A percentile compares a stretch with the other conserved stretches of the same genome.
These are phyloP conservation scores for Craseonycteris thonglongyai DNA, from an alignment of 2,113 vertebrate genomes.

Conservation along the genomic window DNA sequence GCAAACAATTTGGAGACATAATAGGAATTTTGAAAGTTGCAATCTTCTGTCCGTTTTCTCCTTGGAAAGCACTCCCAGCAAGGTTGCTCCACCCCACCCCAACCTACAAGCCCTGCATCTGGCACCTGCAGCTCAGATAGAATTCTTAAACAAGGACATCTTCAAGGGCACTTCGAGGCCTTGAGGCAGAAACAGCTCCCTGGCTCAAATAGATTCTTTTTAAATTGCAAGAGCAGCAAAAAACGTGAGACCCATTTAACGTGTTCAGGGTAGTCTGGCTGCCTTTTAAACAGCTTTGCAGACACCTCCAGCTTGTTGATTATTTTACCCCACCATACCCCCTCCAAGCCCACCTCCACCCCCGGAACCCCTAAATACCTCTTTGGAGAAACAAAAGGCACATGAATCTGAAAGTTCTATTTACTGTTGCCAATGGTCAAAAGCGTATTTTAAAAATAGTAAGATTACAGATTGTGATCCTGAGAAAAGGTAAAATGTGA, in stretches of 20 bases:
- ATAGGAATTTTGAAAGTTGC: neutral
- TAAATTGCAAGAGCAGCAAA: neutral
- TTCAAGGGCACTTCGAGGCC: conserved; percentile 21
- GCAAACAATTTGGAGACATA: neutral
- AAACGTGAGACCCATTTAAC: neutral
- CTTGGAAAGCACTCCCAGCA: neutral
- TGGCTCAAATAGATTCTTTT: neutral
- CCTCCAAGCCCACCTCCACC: neutral
- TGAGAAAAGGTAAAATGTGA: neutral
- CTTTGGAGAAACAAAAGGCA: neutral
- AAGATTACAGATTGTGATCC: neutral
- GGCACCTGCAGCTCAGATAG: neutral
- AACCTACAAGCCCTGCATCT: neutral
- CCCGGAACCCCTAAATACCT: neutral
- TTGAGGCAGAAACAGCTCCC: neutral
- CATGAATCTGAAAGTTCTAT: neutral
- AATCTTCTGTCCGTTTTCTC: neutral
- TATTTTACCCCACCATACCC: neutral
- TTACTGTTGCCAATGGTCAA: neutral
- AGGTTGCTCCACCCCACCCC: neutral
- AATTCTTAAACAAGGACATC: neutral
- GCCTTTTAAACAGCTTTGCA: neutral
- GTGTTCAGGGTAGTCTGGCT: neutral
- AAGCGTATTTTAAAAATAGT: neutral
- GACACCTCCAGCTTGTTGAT: neutral